A percentile compares a stretch with the other conserved stretches of the same genome.
Conservation (phyloP, 2,888 invertebrate genomes). For the Abscondita cerata region DNA sequence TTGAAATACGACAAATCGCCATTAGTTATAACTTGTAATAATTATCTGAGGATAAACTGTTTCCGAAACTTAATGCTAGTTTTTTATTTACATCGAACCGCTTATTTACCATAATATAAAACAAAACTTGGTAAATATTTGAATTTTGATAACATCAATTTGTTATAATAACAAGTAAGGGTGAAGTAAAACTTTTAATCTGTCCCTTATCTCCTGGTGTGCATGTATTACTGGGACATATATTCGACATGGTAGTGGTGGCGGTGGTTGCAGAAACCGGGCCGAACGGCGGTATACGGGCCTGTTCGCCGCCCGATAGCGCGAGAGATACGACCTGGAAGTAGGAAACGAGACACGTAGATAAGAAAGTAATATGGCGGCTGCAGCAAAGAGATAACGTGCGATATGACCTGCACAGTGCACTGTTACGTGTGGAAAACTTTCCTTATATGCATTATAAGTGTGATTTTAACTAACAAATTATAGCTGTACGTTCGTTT, state of each 20-base stretch:
- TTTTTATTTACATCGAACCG: neutral
- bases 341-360: slow-evolving; percentile 58
- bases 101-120: slow-evolving; percentile 9
- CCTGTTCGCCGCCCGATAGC: slow-evolving; percentile 55
- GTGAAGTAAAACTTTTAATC: slow-evolving; percentile 33
- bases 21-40: neutral
- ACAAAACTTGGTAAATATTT: slow-evolving; percentile 24
- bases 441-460: slow-evolving; percentile 22
- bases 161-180: slow-evolving; percentile 24
- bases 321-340: slow-evolving; percentile 57
- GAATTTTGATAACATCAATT: slow-evolving; percentile 25
- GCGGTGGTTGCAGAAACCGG: slow-evolving; percentile 38
- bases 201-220: slow-evolving; percentile 25
- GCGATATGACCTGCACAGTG: slow-evolving; percentile 53
- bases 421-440: slow-evolving; percentile 38
- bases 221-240: slow-evolving; percentile 29
- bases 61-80: neutral
- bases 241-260: slow-evolving; percentile 36
- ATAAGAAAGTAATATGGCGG: slow-evolving; percentile 59
- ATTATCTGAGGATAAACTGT: slow-evolving; percentile 6
- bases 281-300: slow-evolving; percentile 45
- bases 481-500: slow-evolving; percentile 3
- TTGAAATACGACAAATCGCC: neutral
- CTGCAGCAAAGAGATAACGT: slow-evolving; percentile 56
- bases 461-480: slow-evolving; percentile 11